phyloP scores from a whole-genome alignment of 2,797 vertebrate genomes.

The Chiroxiphia lanceolata region DNA sequence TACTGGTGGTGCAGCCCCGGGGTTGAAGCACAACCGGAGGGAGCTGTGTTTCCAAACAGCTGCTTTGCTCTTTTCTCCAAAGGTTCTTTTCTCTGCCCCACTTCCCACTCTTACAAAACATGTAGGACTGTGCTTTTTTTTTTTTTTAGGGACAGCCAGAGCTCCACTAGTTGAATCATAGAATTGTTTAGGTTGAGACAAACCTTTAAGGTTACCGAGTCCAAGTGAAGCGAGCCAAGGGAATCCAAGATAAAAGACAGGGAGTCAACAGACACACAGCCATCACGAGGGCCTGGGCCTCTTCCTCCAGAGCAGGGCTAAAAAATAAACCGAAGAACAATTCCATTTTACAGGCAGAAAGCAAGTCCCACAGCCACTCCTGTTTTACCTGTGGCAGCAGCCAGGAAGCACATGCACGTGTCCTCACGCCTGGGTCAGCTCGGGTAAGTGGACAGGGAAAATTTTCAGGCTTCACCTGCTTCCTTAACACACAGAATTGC shows the following conservation, averaged over 20 bases:
- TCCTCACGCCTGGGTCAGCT: background rate
- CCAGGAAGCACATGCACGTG: rapidly evolving
- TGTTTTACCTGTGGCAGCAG: background rate
- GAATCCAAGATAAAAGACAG: background rate
- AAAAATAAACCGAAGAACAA: background rate
- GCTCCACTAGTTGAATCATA: background rate
- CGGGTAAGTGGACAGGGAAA: background rate
- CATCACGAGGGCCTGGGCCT: rapidly evolving
- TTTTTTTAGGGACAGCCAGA: background rate
- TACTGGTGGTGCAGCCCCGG: background rate
- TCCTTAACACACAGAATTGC: background rate
- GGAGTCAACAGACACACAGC: background rate
- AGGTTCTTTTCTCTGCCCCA: background rate
- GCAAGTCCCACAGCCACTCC: background rate
- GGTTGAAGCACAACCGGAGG: rapidly evolving
- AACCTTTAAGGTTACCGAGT: rapidly evolving
- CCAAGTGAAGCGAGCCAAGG: background rate
- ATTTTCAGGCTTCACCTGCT: background rate
- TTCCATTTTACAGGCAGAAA: background rate
- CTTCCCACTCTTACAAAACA: background rate
- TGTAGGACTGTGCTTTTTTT: rapidly evolving
- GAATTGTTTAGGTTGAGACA: background rate
- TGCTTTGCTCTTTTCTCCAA: background rate
- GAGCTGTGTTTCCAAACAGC: background rate
- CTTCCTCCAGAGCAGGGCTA: background rate